phyloP scores from a whole-genome alignment of 2,113 vertebrate genomes.

The Columbina picui region DNA sequence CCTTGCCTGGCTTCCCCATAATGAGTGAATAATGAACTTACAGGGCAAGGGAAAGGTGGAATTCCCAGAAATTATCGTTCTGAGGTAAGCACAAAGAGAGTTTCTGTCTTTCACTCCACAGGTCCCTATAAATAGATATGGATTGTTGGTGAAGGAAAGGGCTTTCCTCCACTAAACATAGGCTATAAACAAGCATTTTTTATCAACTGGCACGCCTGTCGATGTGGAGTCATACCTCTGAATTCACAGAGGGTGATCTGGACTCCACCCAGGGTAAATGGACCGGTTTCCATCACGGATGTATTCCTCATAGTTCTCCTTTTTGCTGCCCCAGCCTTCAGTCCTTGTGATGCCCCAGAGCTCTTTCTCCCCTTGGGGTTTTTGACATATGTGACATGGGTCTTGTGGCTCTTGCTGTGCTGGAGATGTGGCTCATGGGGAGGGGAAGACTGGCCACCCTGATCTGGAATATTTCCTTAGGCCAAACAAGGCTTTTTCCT shows the following conservation, averaged over 20 bases:
- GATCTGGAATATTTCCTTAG: background rate
- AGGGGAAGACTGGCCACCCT: background rate
- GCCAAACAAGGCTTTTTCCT: background rate
- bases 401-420: background rate
- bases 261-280: background rate
- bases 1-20: slow-evolving; percentile 17
- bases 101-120: background rate
- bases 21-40: background rate
- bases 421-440: background rate
- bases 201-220: background rate
- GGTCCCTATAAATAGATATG: background rate
- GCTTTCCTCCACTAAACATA: background rate
- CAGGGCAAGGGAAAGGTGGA: background rate
- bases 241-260: background rate
- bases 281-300: accelerated
- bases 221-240: accelerated
- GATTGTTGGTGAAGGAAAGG: background rate
- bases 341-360: background rate
- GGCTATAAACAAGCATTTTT: background rate
- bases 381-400: accelerated
- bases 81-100: background rate
- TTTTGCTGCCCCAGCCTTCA: background rate
- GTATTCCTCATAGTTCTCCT: background rate
- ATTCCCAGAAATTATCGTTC: slow-evolving; percentile 54
- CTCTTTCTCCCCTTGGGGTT: background rate